phyloP scores from a whole-genome alignment of 2,888 invertebrate species.

The Schizaphis graminum region DNA sequence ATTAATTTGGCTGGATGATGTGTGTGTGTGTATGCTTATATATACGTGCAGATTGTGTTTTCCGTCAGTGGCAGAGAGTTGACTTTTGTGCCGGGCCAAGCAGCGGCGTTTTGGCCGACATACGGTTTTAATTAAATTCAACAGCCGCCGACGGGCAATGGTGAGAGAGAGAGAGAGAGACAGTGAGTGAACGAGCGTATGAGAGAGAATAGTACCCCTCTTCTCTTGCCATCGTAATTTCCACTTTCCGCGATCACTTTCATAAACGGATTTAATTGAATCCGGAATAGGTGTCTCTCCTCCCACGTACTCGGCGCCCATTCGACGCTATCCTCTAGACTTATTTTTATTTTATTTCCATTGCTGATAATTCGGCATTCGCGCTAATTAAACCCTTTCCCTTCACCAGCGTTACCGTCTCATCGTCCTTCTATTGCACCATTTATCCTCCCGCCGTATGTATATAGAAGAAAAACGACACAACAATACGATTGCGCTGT shows the following conservation, averaged over 20 bases:
- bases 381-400: constrained; percentile 61
- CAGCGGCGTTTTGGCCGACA: constrained; percentile 58
- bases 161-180: not conserved
- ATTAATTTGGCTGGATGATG: constrained; percentile 55
- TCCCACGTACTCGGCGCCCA: constrained; percentile 1
- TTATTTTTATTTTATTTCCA: constrained; percentile 54
- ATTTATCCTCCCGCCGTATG: not conserved
- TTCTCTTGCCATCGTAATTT: not conserved
- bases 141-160: constrained; percentile 54
- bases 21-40: not conserved
- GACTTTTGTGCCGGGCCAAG: constrained; percentile 61
- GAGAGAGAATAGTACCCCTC: not conserved
- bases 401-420: not conserved
- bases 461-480: not conserved
- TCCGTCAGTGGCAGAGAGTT: constrained; percentile 59
- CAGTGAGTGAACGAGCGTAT: not conserved
- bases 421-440: not conserved
- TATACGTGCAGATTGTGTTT: constrained; percentile 57
- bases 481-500: too few relatives aligned
- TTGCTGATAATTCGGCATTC: constrained; percentile 58
- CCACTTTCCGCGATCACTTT: constrained; percentile 46
- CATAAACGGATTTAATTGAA: constrained; percentile 66
- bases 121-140: constrained; percentile 66
- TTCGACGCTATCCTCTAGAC: constrained; percentile 41
- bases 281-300: constrained; percentile 61